Base-by-base conservation (phyloP, 1,140 invertebrate genomes). In the Scaptodrosophila lebanonensis region DNA sequence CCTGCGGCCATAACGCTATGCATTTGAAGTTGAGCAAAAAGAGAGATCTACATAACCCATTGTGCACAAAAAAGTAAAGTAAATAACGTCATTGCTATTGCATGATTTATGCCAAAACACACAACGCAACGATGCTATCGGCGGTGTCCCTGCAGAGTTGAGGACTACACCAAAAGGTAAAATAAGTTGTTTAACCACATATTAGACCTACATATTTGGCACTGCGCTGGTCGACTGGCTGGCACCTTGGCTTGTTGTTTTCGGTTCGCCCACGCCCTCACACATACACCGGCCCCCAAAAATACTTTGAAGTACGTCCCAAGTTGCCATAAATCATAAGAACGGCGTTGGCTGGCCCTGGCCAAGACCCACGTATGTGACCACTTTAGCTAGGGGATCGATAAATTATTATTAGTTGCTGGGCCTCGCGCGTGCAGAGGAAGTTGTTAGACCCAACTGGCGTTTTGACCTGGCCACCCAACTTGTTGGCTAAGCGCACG, bases 341-440 rank as follows among this genome's bases (percentile, higher is more conserved):
- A 57, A 9, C 35, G 15, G 12, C 3, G 32, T 33, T 3, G 32
- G 9, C 32, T 8, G 32, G 9, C 12, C 32, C 32, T 3, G 32
- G 12, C 32, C 32, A 2, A 67, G 66, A 66, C 60, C 57, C 69
- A 73, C 70, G 70, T 82, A 73, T 79, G 75, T 82, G 75, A 70
- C 69, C 75, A 82, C 76, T 70, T 82, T 66, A 67, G 75, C 75
- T 82, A 60, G 76, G 76, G 75, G 76, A 82, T 84, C 82, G 79
- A 84, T 84, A 84, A 84, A 84, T 84, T 84, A 84, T 84, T 84
- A 84, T 84, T 84, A 84, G 79, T 84, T 82, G 67, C 66, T 65
- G 67, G 33, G 59, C 47, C 62, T 64, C 61, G 68, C 53, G 60
- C 61, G 63, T 65, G 67, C 65, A 57, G 56, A 63, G 73, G 79